Base-by-base conservation (phyloP, 2,113 vertebrate genomes). In the Carollia perspicillata region DNA sequence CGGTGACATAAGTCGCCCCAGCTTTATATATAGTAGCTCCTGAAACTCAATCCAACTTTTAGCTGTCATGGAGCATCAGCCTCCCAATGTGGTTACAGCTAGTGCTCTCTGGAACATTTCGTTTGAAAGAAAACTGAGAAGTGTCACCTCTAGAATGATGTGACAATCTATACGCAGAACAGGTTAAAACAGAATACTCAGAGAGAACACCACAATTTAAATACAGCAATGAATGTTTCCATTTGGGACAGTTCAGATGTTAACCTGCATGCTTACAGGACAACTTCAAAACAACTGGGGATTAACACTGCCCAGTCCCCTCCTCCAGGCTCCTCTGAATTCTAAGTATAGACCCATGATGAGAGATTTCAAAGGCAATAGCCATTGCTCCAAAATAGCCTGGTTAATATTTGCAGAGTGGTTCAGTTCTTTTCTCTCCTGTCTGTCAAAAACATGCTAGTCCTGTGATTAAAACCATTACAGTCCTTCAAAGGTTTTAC, bases 11-110 rank as follows among this genome's bases (percentile, higher is more conserved):
- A 99, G 99, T 98, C 69, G 51, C 98, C 97, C 97, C 97, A 98
- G 99, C 99, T 99, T 99, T 99, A 99, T 99, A 99, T 99, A 99
- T 98, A 99, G 98, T 97, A 99, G 99, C 99, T 98, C 98, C 98
- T 99, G 99, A 99, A 99, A 99, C 99, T 98, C 98, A 99, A 99
- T 98, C 99, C 99, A 98, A 98, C 98, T 97, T 99, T 98, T 99
- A 99, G 99, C 99, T 99, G 99, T 99, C 98, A 98, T 98, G 96
- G 98, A 98, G 98, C 99, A 99, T 99, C 99, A 98, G 98, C 98
- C 98, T 98, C 98, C 98, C 98, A 97, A 97, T 97, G 98, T 98
- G 97, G 98, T 98, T 98, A 98, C 98, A 98, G 97, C 98, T 97
- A 98, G 97, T 2, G 47, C 98, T 95, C 98, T 90, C 94, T 90